Percentiles rank a stretch among this genome's conserved stretches.
These are phyloP conservation scores for Diaphora mendica DNA, from an alignment of 2,888 invertebrate genomes.

Conservation along the genomic window DNA sequence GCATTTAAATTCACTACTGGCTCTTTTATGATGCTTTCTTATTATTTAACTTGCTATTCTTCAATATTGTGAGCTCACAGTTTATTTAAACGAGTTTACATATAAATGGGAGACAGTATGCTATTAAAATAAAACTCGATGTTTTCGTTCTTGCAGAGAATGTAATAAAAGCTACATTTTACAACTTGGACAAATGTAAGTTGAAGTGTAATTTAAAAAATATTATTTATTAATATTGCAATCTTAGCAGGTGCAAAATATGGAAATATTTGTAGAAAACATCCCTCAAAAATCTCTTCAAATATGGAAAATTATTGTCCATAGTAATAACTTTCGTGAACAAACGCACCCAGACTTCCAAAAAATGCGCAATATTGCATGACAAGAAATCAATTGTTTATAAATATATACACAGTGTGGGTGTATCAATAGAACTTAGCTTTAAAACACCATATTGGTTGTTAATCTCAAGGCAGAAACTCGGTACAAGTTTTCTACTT, in stretches of 20 bases:
- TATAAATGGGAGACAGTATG: constrained; percentile 11
- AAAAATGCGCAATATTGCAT: too few species aligned
- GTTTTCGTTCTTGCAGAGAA: neutral
- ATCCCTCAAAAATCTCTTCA: neutral
- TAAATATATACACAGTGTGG: too few species aligned
- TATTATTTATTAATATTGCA: neutral
- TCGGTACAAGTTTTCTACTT: neutral
- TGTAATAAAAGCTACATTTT: neutral
- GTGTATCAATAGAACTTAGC: too few species aligned
- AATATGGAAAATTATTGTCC: too few species aligned
- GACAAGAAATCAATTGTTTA: too few species aligned
- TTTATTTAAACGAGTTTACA: constrained; percentile 14
- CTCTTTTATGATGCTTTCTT: constrained; percentile 55
- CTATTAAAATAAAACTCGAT: constrained; percentile 6
- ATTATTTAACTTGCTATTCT: constrained; percentile 45
- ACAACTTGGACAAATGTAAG: neutral
- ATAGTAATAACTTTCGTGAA: too few species aligned
- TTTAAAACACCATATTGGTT: too few species aligned
- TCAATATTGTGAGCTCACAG: constrained; percentile 35
- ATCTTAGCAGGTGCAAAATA: neutral
- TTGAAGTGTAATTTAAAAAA: neutral
- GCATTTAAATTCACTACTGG: constrained; percentile 65
- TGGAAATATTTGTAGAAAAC: neutral
- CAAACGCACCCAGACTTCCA: too few species aligned
- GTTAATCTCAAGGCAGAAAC: too few species aligned